These are phyloP conservation scores for Seriola rivoliana DNA, from an alignment of 2,113 vertebrate species.

Conservation along the genomic window DNA sequence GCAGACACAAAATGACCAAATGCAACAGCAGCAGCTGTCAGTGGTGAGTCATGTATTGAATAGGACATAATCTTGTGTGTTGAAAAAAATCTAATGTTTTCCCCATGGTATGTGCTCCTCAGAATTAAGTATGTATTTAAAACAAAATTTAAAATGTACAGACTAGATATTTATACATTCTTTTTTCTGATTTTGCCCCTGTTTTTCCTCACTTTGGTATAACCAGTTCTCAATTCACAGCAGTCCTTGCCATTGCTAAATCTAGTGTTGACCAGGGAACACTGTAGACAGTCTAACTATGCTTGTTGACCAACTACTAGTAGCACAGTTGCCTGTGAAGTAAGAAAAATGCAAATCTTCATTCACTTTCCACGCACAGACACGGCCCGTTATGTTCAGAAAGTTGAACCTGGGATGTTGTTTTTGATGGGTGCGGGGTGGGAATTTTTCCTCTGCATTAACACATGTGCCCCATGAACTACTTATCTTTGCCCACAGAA, in stretches of 20 bases:
- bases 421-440: too few relatives aligned
- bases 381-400: background rate
- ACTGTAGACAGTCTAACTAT: background rate
- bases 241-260: background rate
- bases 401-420: background rate
- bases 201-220: background rate
- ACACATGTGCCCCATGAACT: background rate
- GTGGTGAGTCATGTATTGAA: conserved; percentile 63
- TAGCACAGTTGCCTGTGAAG: background rate
- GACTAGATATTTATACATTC: background rate
- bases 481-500: background rate
- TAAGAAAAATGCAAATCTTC: background rate
- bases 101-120: background rate
- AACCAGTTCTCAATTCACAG: background rate
- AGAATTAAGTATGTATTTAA: background rate
- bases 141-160: background rate
- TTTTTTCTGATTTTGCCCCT: background rate
- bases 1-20: conserved; percentile 71
- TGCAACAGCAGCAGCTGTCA: conserved; percentile 69
- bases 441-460: background rate
- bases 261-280: background rate
- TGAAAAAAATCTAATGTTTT: background rate
- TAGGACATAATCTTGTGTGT: background rate
- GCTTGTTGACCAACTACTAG: background rate
- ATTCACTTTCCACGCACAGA: background rate